Evolutionary conservation across 2,113 vertebrate species (phyloP).

Genomic region (Thryonomys swinderianus): DNA sequence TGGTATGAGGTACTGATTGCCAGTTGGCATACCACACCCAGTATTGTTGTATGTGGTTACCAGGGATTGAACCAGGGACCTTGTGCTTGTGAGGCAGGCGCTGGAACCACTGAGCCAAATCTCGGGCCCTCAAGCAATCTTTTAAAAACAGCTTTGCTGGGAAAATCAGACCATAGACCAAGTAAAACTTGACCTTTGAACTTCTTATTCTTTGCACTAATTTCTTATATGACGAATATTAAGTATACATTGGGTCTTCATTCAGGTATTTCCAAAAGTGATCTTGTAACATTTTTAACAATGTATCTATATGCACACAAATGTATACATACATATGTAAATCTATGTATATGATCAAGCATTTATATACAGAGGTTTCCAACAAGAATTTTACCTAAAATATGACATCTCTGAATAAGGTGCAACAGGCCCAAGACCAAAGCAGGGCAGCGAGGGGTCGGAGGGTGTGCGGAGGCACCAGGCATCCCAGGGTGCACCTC

Average conservation of each 20-base stretch:
- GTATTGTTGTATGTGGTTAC: too few relatives aligned
- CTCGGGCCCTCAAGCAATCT: background rate
- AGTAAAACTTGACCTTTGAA: background rate
- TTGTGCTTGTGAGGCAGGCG: too few relatives aligned
- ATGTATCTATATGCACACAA: background rate
- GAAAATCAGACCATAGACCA: background rate
- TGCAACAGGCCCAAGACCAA: background rate
- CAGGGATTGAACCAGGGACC: too few relatives aligned
- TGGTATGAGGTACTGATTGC: too few relatives aligned
- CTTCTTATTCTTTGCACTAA: background rate
- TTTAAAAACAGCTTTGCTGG: background rate
- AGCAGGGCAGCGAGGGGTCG: background rate
- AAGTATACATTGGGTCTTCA: background rate
- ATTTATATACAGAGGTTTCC: background rate
- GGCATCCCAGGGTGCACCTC: too few relatives aligned
- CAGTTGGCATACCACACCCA: too few relatives aligned
- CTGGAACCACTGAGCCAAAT: too few relatives aligned
- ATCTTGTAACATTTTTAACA: background rate
- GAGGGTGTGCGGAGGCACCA: too few relatives aligned
- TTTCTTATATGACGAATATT: background rate
- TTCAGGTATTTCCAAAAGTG: constrained; percentile 7
- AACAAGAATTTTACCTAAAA: background rate
- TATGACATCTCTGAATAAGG: background rate
- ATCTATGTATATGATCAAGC: background rate
- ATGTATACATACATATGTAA: background rate